phyloP scores from a whole-genome alignment of 2,113 vertebrate genomes.

The Falcunculus frontatus region DNA sequence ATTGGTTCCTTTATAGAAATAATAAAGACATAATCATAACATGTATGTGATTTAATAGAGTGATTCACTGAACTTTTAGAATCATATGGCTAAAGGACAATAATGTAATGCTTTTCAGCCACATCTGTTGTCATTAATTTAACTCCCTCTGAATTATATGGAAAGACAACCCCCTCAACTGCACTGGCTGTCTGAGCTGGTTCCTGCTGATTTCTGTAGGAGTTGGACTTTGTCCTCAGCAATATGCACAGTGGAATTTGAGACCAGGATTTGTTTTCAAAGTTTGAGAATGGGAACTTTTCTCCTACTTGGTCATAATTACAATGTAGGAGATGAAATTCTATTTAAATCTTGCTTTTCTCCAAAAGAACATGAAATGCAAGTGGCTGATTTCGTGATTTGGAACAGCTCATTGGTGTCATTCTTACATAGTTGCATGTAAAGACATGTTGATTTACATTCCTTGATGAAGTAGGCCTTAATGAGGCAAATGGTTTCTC shows the following conservation, averaged over 20 bases:
- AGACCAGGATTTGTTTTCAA: neutral
- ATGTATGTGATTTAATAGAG: neutral
- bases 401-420: neutral
- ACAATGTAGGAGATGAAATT: neutral
- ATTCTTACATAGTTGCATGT: neutral
- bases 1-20: neutral
- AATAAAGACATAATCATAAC: neutral
- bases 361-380: neutral
- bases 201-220: neutral
- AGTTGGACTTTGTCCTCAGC: neutral
- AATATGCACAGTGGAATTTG: neutral
- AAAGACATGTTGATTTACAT: neutral
- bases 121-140: neutral
- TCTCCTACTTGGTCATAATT: neutral
- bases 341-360: neutral
- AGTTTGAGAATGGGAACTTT: neutral
- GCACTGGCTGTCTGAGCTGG: neutral
- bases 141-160: neutral
- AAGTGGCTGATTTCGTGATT: neutral
- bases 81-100: neutral
- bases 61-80: neutral
- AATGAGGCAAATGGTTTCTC: neutral
- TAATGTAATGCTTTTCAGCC: neutral
- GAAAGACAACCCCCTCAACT: neutral
- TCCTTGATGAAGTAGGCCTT: neutral